These are phyloP conservation scores for Myrmecobius fasciatus DNA, from an alignment of 2,113 vertebrate species.

Conservation along the genomic window DNA sequence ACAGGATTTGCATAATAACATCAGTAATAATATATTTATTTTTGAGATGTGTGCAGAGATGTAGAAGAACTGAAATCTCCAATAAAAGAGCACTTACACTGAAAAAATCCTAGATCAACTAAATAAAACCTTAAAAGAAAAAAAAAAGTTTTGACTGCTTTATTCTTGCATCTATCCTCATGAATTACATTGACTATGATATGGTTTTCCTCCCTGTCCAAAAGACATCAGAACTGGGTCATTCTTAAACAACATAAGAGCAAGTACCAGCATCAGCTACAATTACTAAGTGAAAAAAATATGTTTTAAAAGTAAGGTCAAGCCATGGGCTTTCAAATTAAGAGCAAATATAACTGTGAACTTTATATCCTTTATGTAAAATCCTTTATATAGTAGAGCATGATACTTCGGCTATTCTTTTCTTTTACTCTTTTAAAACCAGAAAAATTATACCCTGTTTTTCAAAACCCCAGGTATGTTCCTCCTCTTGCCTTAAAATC, in stretches of 20 bases:
- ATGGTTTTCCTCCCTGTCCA: background rate
- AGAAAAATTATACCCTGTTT: background rate
- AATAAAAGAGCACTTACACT: background rate
- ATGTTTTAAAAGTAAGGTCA: conserved; percentile 8
- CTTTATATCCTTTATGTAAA: background rate
- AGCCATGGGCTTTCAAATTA: conserved; percentile 48
- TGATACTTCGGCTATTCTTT: background rate
- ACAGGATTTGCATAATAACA: background rate
- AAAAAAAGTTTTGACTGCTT: background rate
- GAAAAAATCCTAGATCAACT: background rate
- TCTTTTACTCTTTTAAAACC: background rate
- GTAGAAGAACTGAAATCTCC: background rate
- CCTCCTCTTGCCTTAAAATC: conserved; percentile 11
- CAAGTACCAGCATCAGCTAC: background rate
- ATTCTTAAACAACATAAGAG: background rate
- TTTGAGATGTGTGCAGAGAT: background rate
- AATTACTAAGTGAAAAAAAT: background rate
- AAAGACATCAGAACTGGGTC: background rate
- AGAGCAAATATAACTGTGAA: background rate
- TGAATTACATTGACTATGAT: background rate
- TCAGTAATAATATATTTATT: conserved; percentile 13
- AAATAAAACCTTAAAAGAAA: background rate
- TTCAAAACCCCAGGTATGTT: background rate
- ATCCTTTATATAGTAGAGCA: background rate
- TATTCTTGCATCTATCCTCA: conserved; percentile 30